Conservation (phyloP, 2,113 vertebrate species). For the Lonchura striata region DNA sequence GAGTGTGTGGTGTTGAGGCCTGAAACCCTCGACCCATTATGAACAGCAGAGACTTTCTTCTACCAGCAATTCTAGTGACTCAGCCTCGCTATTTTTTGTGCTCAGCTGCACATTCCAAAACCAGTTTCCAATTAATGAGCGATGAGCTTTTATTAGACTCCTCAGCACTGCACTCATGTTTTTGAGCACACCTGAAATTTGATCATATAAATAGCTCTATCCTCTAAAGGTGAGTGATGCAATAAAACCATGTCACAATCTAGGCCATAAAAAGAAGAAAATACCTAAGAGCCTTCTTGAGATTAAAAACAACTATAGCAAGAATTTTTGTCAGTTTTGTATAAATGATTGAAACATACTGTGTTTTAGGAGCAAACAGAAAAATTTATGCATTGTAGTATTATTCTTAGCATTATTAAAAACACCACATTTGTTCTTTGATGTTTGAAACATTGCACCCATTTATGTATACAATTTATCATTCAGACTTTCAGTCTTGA, state of each 20-base stretch:
- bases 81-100: neutral
- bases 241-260: neutral
- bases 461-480: neutral
- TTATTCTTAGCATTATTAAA: neutral
- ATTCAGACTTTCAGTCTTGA: neutral
- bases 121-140: slow-evolving; percentile 17
- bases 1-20: neutral
- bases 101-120: neutral
- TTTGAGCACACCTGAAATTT: slow-evolving; percentile 21
- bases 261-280: neutral
- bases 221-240: neutral
- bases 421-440: neutral
- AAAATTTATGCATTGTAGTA: neutral
- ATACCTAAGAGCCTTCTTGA: neutral
- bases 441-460: neutral
- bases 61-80: neutral
- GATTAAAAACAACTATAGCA: neutral
- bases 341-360: neutral
- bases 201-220: slow-evolving; percentile 2
- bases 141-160: slow-evolving; percentile 21
- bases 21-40: rapidly evolving
- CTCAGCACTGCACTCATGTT: neutral
- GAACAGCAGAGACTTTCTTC: neutral
- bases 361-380: neutral
- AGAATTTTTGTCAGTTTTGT: neutral